Evolutionary conservation across 2,797 vertebrate species (phyloP).

Genomic region (Chloroceryle inda): DNA sequence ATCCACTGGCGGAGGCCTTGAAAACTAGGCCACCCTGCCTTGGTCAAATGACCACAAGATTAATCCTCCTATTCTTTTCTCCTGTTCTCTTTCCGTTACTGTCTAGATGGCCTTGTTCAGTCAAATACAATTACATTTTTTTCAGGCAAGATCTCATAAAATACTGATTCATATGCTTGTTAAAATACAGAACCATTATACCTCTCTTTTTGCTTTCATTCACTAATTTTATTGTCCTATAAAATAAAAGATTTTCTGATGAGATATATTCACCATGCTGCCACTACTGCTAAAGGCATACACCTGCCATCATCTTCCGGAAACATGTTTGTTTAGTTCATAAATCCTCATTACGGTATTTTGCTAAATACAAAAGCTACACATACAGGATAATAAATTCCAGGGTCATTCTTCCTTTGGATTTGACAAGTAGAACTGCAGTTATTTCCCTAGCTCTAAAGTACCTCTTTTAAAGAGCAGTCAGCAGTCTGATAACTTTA

Average conservation of each 20-base stretch:
- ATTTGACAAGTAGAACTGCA: not conserved
- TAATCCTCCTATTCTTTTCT: not conserved
- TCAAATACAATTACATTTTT: not conserved
- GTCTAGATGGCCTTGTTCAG: not conserved
- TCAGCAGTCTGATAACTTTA: constrained; percentile 4
- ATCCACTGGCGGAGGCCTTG: not conserved
- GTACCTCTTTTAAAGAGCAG: constrained; percentile 4
- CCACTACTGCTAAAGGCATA: not conserved
- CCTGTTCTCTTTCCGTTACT: not conserved
- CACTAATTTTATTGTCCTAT: constrained; percentile 64
- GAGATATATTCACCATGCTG: not conserved
- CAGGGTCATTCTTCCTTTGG: not conserved
- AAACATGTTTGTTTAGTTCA: constrained; percentile 25
- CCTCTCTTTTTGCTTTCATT: constrained; percentile 43
- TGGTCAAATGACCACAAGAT: not conserved
- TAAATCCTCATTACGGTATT: constrained; percentile 33
- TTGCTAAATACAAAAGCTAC: not conserved
- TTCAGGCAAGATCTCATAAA: constrained; percentile 9
- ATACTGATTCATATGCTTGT: constrained; percentile 28
- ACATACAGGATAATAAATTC: not conserved
- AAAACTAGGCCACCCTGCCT: not conserved
- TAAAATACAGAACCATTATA: constrained; percentile 53
- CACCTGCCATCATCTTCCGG: not conserved
- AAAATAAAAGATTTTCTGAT: constrained; percentile 30
- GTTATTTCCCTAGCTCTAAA: not conserved